A percentile compares a stretch with the other conserved stretches of the same genome.
Conservation (phyloP, 2,797 vertebrate genomes). For the Novumbra hubbsi region DNA sequence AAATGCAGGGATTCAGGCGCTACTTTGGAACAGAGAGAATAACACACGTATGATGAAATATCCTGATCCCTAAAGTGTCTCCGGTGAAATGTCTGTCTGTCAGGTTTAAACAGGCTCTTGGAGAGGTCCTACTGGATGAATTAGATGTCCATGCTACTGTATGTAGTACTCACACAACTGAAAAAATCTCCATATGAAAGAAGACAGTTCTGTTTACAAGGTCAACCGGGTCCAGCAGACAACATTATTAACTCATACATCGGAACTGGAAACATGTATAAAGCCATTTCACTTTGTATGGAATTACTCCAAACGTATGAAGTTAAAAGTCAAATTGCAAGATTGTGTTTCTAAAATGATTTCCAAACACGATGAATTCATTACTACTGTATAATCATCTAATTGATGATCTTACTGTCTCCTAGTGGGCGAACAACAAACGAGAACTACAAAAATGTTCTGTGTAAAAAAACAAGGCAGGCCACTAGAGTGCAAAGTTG, state of each 20-base stretch:
- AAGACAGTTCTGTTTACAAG: neutral
- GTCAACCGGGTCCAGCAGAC: neutral
- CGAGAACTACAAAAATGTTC: constrained; percentile 16
- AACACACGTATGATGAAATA: constrained; percentile 8
- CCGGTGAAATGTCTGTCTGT: constrained; percentile 18
- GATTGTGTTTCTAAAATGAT: neutral
- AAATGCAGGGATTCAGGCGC: neutral
- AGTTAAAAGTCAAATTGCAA: no score
- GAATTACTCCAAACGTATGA: neutral
- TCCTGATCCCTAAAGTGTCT: constrained; percentile 34
- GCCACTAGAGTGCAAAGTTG: constrained; percentile 41
- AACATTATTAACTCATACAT: neutral
- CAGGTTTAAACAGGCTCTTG: constrained; percentile 7
- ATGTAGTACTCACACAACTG: neutral
- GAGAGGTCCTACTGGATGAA: neutral
- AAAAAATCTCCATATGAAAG: neutral
- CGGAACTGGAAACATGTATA: neutral
- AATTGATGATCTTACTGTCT: neutral
- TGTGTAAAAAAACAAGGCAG: constrained; percentile 7
- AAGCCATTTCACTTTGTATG: neutral
- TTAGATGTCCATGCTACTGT: neutral
- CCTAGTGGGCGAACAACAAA: neutral
- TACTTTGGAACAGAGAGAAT: neutral
- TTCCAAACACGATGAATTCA: neutral
- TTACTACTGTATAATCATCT: neutral